phyloP scores from a whole-genome alignment of 2,888 invertebrate species.

The Drosophila kuntzei region DNA sequence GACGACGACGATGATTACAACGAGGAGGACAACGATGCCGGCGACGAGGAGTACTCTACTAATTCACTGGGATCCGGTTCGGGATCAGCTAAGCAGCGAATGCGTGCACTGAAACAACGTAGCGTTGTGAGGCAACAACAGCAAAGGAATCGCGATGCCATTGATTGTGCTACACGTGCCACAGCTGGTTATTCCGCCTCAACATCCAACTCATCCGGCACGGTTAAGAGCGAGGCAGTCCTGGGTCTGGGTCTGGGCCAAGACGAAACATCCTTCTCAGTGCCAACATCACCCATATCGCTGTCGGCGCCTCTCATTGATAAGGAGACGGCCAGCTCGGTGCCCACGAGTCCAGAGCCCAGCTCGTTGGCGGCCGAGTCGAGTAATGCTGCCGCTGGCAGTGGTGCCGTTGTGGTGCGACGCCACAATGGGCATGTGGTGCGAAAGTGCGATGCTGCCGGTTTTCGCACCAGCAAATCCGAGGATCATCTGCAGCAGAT shows the following conservation, averaged over 20 bases:
- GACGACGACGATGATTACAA: conserved; percentile 71
- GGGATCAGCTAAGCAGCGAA: conserved; percentile 76
- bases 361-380: conserved; percentile 70
- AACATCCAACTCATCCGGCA: conserved; percentile 84
- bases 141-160: conserved; percentile 71
- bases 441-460: conserved; percentile 87
- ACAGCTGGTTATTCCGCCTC: conserved; percentile 54
- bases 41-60: conserved; percentile 80
- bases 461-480: conserved; percentile 94
- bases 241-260: conserved; percentile 60
- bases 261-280: conserved; percentile 85
- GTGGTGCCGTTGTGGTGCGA: conserved; percentile 78
- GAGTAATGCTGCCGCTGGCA: conserved; percentile 87
- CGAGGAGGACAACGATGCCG: conserved; percentile 77
- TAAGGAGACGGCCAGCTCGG: conserved; percentile 87
- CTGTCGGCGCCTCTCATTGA: conserved; percentile 85
- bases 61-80: conserved; percentile 81
- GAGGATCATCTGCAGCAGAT: conserved; percentile 94
- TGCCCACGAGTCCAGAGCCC: conserved; percentile 90
- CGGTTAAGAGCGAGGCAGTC: conserved; percentile 83
- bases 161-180: conserved; percentile 68
- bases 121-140: conserved; percentile 67
- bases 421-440: conserved; percentile 86
- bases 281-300: conserved; percentile 86
- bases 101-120: conserved; percentile 81